These are phyloP conservation scores for Sphyrna mokarran DNA, from an alignment of 2,113 vertebrate genomes.

Conservation along the genomic window DNA sequence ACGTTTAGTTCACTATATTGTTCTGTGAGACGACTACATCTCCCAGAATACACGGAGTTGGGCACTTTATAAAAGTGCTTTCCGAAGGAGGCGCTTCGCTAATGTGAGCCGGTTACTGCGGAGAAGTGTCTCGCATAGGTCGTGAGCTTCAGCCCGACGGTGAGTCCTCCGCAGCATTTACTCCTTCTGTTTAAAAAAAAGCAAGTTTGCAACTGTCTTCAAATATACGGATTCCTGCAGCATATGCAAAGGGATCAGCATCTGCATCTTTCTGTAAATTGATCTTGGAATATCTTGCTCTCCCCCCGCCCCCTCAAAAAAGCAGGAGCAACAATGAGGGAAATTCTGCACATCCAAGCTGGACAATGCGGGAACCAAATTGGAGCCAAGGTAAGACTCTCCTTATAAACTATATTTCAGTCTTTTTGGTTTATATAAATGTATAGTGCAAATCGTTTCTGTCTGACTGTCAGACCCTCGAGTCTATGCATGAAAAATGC, in stretches of 20 bases:
- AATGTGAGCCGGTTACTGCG: neutral
- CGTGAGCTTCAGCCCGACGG: neutral
- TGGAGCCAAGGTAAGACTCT: constrained; percentile 25
- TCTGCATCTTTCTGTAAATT: neutral
- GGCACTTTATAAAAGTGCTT: neutral
- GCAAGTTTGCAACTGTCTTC: neutral
- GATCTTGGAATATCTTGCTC: neutral
- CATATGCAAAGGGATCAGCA: neutral
- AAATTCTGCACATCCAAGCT: constrained; percentile 33
- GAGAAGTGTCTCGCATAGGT: neutral
- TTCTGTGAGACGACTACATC: neutral
- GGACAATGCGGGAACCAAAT: constrained; percentile 37
- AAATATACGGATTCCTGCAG: neutral
- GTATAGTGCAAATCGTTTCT: neutral
- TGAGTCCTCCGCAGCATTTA: neutral
- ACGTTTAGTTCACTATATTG: neutral
- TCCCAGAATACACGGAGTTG: neutral
- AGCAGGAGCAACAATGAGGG: constrained; percentile 13
- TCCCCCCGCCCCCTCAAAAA: neutral
- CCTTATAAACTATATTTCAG: neutral
- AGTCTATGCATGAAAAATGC: neutral
- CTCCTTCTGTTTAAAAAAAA: neutral
- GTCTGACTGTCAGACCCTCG: too few species aligned
- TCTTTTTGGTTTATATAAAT: neutral
- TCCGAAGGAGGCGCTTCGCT: neutral